Percentiles rank a stretch among this genome's conserved stretches.
Evolutionary conservation across 2,888 invertebrate species (phyloP).

Genomic region (Andrena dorsata): DNA sequence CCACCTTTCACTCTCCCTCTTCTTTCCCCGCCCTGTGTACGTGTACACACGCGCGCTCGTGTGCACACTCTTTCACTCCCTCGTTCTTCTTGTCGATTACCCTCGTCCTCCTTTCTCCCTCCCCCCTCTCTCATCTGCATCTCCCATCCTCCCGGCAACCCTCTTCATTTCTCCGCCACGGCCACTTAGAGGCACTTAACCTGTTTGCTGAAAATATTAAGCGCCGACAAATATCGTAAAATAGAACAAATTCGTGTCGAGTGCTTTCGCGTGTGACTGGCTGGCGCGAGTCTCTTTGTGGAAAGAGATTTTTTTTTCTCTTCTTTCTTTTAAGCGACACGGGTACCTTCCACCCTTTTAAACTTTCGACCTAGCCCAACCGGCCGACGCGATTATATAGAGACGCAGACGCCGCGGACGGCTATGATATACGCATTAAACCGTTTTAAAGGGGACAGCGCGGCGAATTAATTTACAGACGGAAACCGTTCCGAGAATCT

Average conservation of each 20-base stretch:
- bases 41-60: not conserved
- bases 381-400: slow-evolving; percentile 53
- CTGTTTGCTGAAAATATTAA: slow-evolving; percentile 81
- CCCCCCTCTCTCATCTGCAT: slow-evolving; percentile 8
- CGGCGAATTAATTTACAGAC: slow-evolving; percentile 34
- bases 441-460: slow-evolving; percentile 36
- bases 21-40: no score
- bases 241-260: slow-evolving; percentile 78
- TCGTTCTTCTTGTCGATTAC: slow-evolving; percentile 17
- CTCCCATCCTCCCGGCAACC: slow-evolving; percentile 28
- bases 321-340: slow-evolving; percentile 55
- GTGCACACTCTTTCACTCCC: slow-evolving; percentile 15
- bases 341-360: slow-evolving; percentile 67
- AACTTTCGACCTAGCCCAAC: slow-evolving; percentile 59
- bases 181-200: slow-evolving; percentile 79
- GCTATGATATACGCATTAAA: slow-evolving; percentile 44
- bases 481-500: slow-evolving; percentile 1
- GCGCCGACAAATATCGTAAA: slow-evolving; percentile 78
- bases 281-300: slow-evolving; percentile 72
- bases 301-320: slow-evolving; percentile 62
- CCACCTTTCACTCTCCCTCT: slow-evolving; percentile 34
- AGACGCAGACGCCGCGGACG: slow-evolving; percentile 15
- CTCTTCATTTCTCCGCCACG: slow-evolving; percentile 66
- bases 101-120: not conserved
- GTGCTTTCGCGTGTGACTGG: slow-evolving; percentile 75